Base-by-base conservation (phyloP, 1,140 invertebrate genomes). In the Dufourea novaeangliae region DNA sequence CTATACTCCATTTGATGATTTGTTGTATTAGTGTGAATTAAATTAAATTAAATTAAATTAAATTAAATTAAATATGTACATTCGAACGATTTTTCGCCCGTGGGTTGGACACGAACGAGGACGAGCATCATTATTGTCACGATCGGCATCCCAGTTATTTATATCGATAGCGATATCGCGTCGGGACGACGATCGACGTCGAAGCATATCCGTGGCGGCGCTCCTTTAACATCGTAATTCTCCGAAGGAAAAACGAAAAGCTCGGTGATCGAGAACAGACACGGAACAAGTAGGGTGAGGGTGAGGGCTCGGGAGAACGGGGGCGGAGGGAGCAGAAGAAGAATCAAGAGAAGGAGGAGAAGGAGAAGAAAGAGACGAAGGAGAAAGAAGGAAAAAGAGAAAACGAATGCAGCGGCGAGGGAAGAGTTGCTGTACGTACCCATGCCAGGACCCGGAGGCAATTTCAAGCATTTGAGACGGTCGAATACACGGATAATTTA, bases 401-500 rank as follows among this genome's bases (percentile, higher is more conserved):
- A 52, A 71, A 57, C 64, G 41, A 78, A 75, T 69, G 67, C 56
- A 63, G 68, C 61, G 52, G 44, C 59, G 69, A 83, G 70, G 69
- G 54, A 72, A 84, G 85, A 77, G 52, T 72, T 72, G 84, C 27
- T 63, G 62, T 74, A 69, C 76, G 68, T 78, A 76, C 34, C 68
- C 82, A 77, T 78, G 76, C 73, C 80, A 76, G 73, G 66, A 88
- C 82, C 91, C 86, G 82, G 85, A 92, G 90, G 90, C 91, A 92
- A 92, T 92, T 92, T 91, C 87, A 86, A 91, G 89, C 90, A 91
- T 92, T 92, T 90, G 90, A 91, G 88, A 91, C 90, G 87, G 82
- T 91, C 91, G 91, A 91, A 91, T 91, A 90, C 86, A 88, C 88
- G 90, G 88, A 90, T 92, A 92, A 92, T 92, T 92, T 92, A 92